Base-by-base conservation (phyloP, 2,797 vertebrate species). In the Muraenolepis orangiensis region DNA sequence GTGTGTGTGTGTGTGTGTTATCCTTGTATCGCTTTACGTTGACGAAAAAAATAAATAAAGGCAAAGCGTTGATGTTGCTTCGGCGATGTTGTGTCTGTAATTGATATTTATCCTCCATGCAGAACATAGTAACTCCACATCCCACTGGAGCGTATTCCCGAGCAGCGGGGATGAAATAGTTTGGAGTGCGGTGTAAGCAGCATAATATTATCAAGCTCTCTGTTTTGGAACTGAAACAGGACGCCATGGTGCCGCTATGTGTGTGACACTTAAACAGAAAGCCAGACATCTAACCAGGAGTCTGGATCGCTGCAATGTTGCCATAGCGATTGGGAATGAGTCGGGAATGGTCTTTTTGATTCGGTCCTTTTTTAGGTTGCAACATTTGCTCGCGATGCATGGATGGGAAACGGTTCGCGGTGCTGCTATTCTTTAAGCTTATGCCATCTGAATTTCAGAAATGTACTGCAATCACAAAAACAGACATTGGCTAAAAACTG, bases 241-340 rank as follows among this genome's bases (percentile, higher is more conserved):
- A 66, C 82, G 74, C 82, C 81, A 87, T 87, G 76, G 42, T 0
- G 42, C 38, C 7, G 66, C 83, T 75, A 74, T 84, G 38, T 76
- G 38, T 76, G 77, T 73, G 38, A 78, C 83, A 75, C 80, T 81
- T 76, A 85, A 91, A 85, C 86, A 92, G 82, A 85, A 87, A 92
- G 82, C 84, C 86, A 93, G 92, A 93, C 90, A 90, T 93, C 79
- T 93, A 89, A 85, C 83, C 81, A 84, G 77, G 74, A 80, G 76
- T 64, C 79, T 83, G 91, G 90, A 85, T 36, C 94, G 93, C 90
- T 89, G 89, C 77, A 92, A 94, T 94, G 95, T 96, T 96, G 93
- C 95, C 94, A 96, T 96, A 95, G 95, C 92, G 90, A 94, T 96
- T 91, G 91, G 94, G 51, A 92, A 95, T 92, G 92, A 96, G 95